These are phyloP conservation scores for Drosophila paranaensis DNA, from an alignment of 2,888 invertebrate genomes.

Conservation along the genomic window DNA sequence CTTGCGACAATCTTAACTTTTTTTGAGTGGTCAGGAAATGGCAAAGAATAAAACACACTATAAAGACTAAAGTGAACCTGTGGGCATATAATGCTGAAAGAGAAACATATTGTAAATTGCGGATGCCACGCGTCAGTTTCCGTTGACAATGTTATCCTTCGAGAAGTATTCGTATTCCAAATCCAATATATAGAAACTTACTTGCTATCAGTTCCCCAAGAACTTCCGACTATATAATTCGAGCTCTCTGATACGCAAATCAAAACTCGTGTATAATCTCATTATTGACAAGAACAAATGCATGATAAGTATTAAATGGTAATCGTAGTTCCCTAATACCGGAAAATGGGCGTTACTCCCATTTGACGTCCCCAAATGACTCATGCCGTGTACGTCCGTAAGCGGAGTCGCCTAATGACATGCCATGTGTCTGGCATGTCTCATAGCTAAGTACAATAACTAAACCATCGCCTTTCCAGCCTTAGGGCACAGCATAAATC, in stretches of 20 bases:
- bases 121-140: background rate
- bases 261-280: background rate
- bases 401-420: slow-evolving; percentile 32
- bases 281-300: background rate
- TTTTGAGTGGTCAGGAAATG: background rate
- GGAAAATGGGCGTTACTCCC: slow-evolving; percentile 10
- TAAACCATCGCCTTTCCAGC: slow-evolving; percentile 21
- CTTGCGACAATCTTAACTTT: background rate
- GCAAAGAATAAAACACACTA: background rate
- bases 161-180: background rate
- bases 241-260: background rate
- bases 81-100: no score
- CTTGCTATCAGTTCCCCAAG: background rate
- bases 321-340: slow-evolving; percentile 6
- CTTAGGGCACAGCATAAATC: slow-evolving; percentile 50
- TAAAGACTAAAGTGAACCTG: background rate
- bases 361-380: background rate
- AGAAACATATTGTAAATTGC: background rate
- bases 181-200: background rate
- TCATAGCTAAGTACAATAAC: slow-evolving; percentile 20
- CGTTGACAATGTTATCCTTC: background rate
- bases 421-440: slow-evolving; percentile 29
- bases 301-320: background rate
- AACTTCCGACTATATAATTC: background rate
- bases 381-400: background rate